A percentile compares a stretch with the other conserved stretches of the same genome.
These are phyloP conservation scores for Ommatoiulus sabulosus DNA, from an alignment of 2,888 invertebrate genomes.

Conservation along the genomic window DNA sequence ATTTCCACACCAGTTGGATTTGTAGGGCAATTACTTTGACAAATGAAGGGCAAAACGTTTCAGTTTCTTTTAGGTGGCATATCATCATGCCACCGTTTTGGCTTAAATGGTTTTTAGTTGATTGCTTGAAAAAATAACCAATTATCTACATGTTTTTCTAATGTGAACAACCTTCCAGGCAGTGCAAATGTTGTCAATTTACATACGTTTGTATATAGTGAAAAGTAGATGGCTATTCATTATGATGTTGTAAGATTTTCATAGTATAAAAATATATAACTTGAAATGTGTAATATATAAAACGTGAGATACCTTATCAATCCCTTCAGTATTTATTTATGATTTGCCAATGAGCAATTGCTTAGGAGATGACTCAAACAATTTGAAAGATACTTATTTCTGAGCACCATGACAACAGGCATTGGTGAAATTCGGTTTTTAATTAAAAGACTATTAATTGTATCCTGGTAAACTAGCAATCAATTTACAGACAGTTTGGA, in stretches of 20 bases:
- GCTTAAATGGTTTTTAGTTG: too few species aligned
- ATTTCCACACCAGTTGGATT: too few species aligned
- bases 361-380: neutral
- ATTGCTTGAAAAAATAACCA: too few species aligned
- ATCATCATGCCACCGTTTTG: too few species aligned
- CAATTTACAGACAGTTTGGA: too few species aligned
- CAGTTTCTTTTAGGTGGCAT: too few species aligned
- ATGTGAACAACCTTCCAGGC: neutral
- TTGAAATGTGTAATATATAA: neutral
- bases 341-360: neutral
- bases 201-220: neutral
- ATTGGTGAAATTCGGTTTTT: neutral
- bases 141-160: neutral
- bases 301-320: neutral
- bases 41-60: too few species aligned
- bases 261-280: neutral
- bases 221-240: neutral
- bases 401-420: neutral
- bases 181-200: neutral
- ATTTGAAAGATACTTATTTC: too few species aligned
- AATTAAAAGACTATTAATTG: neutral
- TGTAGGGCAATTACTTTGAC: too few species aligned
- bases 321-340: neutral
- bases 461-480: too few species aligned
- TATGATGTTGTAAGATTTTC: neutral